These are phyloP conservation scores for Leptopilina drosophilae DNA, from an alignment of 2,888 invertebrate genomes.

Conservation along the genomic window DNA sequence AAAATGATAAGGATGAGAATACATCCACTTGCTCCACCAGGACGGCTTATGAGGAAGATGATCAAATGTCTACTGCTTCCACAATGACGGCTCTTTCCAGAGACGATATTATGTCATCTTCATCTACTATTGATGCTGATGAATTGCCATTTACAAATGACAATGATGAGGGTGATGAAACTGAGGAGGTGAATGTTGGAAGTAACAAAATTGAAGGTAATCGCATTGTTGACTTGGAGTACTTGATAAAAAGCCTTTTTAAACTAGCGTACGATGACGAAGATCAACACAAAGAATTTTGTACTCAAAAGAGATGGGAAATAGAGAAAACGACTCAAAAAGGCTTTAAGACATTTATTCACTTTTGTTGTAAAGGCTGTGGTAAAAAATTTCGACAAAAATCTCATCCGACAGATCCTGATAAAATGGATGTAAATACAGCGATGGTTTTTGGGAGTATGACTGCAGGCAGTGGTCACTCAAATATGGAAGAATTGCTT, in stretches of 20 bases:
- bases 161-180: not conserved
- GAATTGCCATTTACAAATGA: not conserved
- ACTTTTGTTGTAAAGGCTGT: conserved; percentile 2
- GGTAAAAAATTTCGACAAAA: not conserved
- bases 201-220: not conserved
- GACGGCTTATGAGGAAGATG: not conserved
- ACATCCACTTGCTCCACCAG: not conserved
- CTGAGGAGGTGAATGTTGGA: too few relatives aligned
- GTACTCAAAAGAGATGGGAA: not conserved
- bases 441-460: not conserved
- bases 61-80: not conserved
- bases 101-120: not conserved
- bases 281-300: not conserved
- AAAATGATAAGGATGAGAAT: too few relatives aligned
- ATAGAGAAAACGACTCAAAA: not conserved
- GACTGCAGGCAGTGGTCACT: too few relatives aligned
- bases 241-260: not conserved
- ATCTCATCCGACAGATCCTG: not conserved
- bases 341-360: not conserved
- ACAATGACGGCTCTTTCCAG: not conserved
- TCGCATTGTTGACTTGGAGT: not conserved
- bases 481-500: too few relatives aligned
- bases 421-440: not conserved
- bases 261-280: not conserved
- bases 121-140: not conserved